Conservation (phyloP, 2,113 vertebrate species). For the Mohoua ochrocephala region DNA sequence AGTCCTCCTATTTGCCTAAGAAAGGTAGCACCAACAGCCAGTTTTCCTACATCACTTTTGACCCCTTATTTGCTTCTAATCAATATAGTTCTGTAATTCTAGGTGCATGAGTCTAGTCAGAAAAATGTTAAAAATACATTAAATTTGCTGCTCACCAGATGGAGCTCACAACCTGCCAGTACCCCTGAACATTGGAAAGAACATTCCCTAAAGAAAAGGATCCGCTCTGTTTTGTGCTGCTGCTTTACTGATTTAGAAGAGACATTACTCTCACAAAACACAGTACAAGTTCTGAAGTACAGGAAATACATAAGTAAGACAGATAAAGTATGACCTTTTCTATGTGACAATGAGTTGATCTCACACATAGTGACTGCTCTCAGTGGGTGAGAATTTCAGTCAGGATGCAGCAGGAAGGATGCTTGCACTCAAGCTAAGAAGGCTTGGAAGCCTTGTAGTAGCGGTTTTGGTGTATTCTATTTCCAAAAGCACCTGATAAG, state of each 20-base stretch:
- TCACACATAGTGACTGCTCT: not conserved
- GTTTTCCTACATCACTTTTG: not conserved
- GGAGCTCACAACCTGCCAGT: not conserved
- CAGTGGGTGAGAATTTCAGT: not conserved
- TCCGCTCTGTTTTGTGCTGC: not conserved
- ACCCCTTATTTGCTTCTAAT: not conserved
- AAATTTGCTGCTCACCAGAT: not conserved
- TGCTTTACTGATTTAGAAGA: not conserved
- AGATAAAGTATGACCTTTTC: not conserved
- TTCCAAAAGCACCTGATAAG: not conserved
- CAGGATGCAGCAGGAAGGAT: not conserved
- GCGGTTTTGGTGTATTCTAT: not conserved
- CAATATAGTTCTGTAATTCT: not conserved
- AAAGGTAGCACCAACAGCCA: not conserved
- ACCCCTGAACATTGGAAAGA: not conserved
- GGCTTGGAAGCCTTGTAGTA: not conserved
- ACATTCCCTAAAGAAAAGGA: not conserved
- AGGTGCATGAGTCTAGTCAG: not conserved
- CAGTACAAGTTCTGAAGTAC: not conserved
- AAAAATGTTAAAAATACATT: not conserved
- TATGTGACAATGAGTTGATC: not conserved
- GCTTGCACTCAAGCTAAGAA: not conserved
- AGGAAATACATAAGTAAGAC: not conserved
- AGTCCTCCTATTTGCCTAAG: not conserved
- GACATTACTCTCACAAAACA: not conserved